phyloP scores from a whole-genome alignment of 1,140 invertebrate species.

The Cardiocondyla obscurior region DNA sequence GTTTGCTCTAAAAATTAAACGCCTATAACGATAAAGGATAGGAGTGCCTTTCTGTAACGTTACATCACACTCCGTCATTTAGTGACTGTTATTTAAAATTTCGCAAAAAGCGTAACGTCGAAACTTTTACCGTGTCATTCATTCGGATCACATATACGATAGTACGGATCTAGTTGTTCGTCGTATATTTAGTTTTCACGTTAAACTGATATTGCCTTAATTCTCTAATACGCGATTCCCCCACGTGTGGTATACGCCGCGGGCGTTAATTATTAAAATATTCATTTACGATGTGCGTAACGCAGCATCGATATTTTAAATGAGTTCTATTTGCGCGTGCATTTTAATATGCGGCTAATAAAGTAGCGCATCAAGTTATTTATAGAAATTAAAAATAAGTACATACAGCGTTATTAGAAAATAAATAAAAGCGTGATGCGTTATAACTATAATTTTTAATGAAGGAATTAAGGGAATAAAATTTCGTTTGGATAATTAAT shows the following conservation, averaged over 20 bases:
- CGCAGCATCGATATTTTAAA: background rate
- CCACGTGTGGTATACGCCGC: background rate
- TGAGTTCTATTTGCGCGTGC: background rate
- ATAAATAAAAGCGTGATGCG: background rate
- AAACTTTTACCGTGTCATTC: background rate
- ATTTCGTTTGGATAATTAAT: background rate
- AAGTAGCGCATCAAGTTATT: background rate
- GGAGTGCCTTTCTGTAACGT: background rate
- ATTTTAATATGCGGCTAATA: background rate
- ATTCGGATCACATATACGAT: background rate
- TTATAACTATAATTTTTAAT: background rate
- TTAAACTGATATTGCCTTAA: background rate
- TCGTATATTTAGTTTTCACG: background rate
- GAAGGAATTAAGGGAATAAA: background rate
- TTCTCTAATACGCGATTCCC: background rate
- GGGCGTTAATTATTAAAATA: background rate
- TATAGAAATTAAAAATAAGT: background rate
- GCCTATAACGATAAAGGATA: background rate
- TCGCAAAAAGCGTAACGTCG: background rate
- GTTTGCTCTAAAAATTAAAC: background rate
- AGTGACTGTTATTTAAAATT: constrained; percentile 14
- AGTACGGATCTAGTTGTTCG: background rate
- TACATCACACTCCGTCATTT: background rate
- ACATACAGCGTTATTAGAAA: background rate
- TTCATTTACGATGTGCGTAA: constrained; percentile 3